Base-by-base conservation (phyloP, 1,140 invertebrate species). In the Drosophila persimilis region DNA sequence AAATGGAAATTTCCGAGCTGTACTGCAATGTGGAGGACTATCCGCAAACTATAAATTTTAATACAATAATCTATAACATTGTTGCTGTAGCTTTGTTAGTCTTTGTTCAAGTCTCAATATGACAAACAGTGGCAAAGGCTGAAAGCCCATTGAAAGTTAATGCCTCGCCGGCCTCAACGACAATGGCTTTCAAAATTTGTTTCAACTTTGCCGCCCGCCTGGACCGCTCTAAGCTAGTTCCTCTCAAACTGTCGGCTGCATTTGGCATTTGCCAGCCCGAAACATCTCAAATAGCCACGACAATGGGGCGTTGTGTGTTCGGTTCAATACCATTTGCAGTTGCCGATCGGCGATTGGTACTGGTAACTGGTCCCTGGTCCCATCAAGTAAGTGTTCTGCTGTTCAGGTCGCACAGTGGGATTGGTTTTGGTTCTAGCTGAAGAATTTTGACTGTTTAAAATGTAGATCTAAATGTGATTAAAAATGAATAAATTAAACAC, bases 161-260 rank as follows among this genome's bases (percentile, higher is more conserved):
- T 24, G 31, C 63, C 63, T 35, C 15, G 77, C 53, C 59, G 60
- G 22, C 61, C 24, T 8, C 29, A 46, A 6, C 17, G 15, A 67
- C 54, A 64, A 79, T 79, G 63, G 58, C 52, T 60, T 57, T 48
- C 29, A 46, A 70, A 39, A 24, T 43, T 47, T 73, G 63, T 84
- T 84, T 86, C 43, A 85, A 85, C 67, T 85, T 60, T 56, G 77
- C 80, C 80, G 80, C 77, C 29, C 45, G 80, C 77, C 39, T 46
- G 77, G 75, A 65, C 64, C 41, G 50, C 69, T 69, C 66, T 69
- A 69, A 69, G 62, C 35, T 45, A 67, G 80, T 83, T 73, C 57
- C 77, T 77, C 66, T 58, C 77, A 70, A 81, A 80, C 80, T 83
- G 75, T 79, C 65, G 7, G 52, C 63, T 59, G 56, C 60, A 71